phyloP scores from a whole-genome alignment of 2,888 invertebrate species.

The Drosophila kokeensis region DNA sequence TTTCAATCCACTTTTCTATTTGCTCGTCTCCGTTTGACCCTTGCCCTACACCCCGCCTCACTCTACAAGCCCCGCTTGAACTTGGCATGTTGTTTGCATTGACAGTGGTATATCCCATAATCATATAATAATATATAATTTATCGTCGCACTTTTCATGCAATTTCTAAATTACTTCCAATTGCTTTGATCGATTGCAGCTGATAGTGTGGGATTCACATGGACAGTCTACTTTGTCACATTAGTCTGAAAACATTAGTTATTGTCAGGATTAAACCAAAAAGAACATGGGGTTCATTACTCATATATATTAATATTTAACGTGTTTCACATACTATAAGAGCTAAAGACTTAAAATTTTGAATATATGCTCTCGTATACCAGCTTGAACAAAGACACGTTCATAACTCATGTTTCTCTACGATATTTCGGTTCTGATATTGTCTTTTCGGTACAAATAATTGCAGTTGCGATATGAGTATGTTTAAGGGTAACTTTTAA shows the following conservation, averaged over 20 bases:
- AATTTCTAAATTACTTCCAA: slow-evolving; percentile 31
- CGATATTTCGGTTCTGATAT: no score
- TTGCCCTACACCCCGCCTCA: background rate
- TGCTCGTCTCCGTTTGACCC: slow-evolving; percentile 45
- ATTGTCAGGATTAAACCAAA: background rate
- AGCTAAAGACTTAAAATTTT: background rate
- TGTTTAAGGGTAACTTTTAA: no score
- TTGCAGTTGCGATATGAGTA: no score
- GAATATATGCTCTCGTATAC: background rate
- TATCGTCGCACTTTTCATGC: slow-evolving; percentile 28
- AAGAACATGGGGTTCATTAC: background rate
- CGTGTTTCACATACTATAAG: no score
- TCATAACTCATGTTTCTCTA: background rate
- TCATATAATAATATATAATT: slow-evolving; percentile 40
- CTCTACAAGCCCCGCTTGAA: slow-evolving; percentile 16
- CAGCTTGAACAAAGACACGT: background rate
- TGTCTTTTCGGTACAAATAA: no score
- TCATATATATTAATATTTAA: no score
- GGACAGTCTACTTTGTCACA: background rate
- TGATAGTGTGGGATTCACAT: slow-evolving; percentile 18
- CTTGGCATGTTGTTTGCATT: slow-evolving; percentile 60
- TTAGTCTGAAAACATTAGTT: background rate
- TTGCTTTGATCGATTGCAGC: slow-evolving; percentile 45
- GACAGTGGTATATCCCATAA: slow-evolving; percentile 51
- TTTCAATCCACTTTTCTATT: slow-evolving; percentile 50